These are phyloP conservation scores for Emesis furor DNA, from an alignment of 2,888 invertebrate genomes.

Conservation along the genomic window DNA sequence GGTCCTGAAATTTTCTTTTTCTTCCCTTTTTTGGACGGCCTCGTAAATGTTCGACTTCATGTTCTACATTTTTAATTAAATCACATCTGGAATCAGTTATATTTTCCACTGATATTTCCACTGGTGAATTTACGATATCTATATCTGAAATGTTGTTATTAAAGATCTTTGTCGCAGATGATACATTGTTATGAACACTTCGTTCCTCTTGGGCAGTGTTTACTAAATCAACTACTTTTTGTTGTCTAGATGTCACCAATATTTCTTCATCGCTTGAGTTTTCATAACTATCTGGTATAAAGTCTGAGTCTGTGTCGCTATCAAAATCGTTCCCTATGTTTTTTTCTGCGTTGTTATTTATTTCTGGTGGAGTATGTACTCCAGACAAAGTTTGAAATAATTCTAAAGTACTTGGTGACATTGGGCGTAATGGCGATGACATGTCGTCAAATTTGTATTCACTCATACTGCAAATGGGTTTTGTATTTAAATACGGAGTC, in stretches of 20 bases:
- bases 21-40: slow-evolving; percentile 25
- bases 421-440: slow-evolving; percentile 26
- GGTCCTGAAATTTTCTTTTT: slow-evolving; percentile 26
- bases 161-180: background rate
- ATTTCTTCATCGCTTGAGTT: slow-evolving; percentile 26
- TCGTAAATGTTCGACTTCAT: background rate
- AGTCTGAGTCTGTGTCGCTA: slow-evolving; percentile 18
- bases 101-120: slow-evolving; percentile 11
- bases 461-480: slow-evolving; percentile 24
- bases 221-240: slow-evolving; percentile 24
- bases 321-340: slow-evolving; percentile 10
- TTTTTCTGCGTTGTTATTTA: slow-evolving; percentile 13
- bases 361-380: slow-evolving; percentile 16
- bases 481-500: slow-evolving; percentile 29
- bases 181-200: slow-evolving; percentile 17
- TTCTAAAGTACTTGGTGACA: slow-evolving; percentile 30
- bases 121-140: background rate
- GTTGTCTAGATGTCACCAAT: slow-evolving; percentile 15
- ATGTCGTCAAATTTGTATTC: slow-evolving; percentile 19
- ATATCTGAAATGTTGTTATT: slow-evolving; percentile 4
- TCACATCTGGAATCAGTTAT: slow-evolving; percentile 11
- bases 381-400: slow-evolving; percentile 28
- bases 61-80: slow-evolving; percentile 19
- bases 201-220: slow-evolving; percentile 7
- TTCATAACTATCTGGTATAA: slow-evolving; percentile 22